Base-by-base conservation (phyloP, 2,888 invertebrate genomes). In the Ochropleura leucogaster region DNA sequence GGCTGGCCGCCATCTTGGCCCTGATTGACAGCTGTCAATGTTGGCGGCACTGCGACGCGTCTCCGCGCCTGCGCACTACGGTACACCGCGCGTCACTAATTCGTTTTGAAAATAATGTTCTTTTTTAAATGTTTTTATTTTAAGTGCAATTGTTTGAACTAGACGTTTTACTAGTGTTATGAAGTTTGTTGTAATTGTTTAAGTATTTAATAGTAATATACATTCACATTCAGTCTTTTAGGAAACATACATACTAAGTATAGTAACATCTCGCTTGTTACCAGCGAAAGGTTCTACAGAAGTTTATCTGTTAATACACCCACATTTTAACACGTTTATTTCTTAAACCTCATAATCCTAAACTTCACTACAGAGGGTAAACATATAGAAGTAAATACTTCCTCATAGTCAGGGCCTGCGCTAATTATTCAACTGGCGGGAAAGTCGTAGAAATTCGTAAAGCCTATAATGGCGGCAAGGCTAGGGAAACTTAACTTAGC, bases 1-100 rank as follows among this genome's bases (percentile, higher is more conserved):
- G 96, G 95, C 93, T 87, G 85, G 93, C 94, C 87, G 96, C 96
- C 96, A 96, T 96, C 92, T 95, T 96, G 95, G 91, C 93, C 93
- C 93, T 96, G 96, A 96, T 96, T 96, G 96, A 96, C 96, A 96
- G 96, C 95, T 96, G 96, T 96, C 96, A 96, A 95, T 95, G 95
- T 95, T 93, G 96, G 95, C 96, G 95, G 95, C 95, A 95, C 90
- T 89, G 93, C 92, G 95, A 95, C 95, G 95, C 95, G 95, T 93
- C 93, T 93, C 92, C 94, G 95, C 94, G 95, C 94, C 94, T 92
- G 92, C 91, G 89, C 88, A 84, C 87, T 88, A 90, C 90, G 89
- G 89, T 90, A 91, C 90, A 91, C 89, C 85, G 87, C 85, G 82
- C 89, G 90, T 91, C 90, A 92, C 94, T 95, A 94, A 94, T 95